phyloP scores from a whole-genome alignment of 2,888 invertebrate species.

The Pasiphila rectangulata region DNA sequence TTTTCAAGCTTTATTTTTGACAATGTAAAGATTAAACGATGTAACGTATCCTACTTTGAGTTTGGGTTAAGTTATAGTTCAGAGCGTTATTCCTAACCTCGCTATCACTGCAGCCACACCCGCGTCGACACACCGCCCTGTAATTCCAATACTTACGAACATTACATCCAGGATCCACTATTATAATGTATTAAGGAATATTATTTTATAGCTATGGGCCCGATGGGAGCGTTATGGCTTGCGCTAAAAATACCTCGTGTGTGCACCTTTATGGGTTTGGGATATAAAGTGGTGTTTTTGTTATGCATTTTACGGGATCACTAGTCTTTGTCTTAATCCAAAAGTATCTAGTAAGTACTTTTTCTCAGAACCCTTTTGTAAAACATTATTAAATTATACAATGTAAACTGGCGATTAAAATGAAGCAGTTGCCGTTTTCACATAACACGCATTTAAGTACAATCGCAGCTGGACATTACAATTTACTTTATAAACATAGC shows the following conservation, averaged over 20 bases:
- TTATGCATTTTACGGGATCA: neutral
- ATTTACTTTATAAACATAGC: too few species aligned
- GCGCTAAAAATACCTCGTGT: slow-evolving; percentile 68
- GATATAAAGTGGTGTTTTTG: slow-evolving; percentile 8
- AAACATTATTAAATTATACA: too few species aligned
- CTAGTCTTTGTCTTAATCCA: neutral
- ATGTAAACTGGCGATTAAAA: too few species aligned
- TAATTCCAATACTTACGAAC: slow-evolving; percentile 79
- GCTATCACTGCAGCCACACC: slow-evolving; percentile 39
- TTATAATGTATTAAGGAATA: slow-evolving; percentile 80
- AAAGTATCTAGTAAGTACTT: too few species aligned
- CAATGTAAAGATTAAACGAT: too few species aligned
- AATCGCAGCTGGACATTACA: too few species aligned
- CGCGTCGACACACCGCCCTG: slow-evolving; percentile 71
- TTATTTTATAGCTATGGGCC: slow-evolving; percentile 73
- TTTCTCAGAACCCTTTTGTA: too few species aligned
- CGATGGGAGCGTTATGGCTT: slow-evolving; percentile 61
- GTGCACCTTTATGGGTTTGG: slow-evolving; percentile 44
- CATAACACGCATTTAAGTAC: too few species aligned
- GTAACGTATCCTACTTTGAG: too few species aligned
- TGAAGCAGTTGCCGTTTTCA: too few species aligned
- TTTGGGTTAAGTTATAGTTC: neutral
- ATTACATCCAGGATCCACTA: slow-evolving; percentile 72
- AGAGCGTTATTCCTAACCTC: neutral
- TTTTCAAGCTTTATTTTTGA: too few species aligned